Conservation (phyloP, 2,113 vertebrate species). For the Labeo rohita region DNA sequence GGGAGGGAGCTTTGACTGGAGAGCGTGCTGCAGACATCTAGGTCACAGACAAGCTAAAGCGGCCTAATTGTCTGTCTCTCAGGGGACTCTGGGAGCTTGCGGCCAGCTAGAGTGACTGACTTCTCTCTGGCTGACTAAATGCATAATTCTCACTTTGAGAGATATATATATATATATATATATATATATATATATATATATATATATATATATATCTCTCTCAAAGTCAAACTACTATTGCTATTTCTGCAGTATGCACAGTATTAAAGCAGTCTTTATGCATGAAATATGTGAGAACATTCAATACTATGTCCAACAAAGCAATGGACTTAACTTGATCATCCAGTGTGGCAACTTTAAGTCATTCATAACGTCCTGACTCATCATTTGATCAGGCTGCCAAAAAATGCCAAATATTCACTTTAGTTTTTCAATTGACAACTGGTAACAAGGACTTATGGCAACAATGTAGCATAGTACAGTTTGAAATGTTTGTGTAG, state of each 20-base stretch:
- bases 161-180: too few species aligned
- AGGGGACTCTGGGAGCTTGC: slow-evolving; percentile 38
- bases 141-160: slow-evolving; percentile 19
- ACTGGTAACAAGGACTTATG: background rate
- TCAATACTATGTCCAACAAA: background rate
- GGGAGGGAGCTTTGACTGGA: slow-evolving; percentile 46
- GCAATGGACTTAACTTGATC: background rate
- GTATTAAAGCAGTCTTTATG: background rate
- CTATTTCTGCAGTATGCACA: background rate
- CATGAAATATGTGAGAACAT: background rate
- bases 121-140: slow-evolving; percentile 34
- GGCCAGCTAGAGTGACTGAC: slow-evolving; percentile 37
- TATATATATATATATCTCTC: too few species aligned
- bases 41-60: slow-evolving; percentile 66
- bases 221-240: background rate
- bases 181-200: too few species aligned
- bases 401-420: background rate
- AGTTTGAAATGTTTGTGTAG: background rate
- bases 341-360: background rate
- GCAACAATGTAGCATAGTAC: background rate
- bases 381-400: background rate
- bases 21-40: slow-evolving; percentile 60
- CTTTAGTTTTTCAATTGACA: background rate
- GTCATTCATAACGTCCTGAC: background rate
- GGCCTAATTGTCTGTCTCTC: slow-evolving; percentile 58